Conservation (phyloP, 2,888 invertebrate species). For the Tenthredo amoena region DNA sequence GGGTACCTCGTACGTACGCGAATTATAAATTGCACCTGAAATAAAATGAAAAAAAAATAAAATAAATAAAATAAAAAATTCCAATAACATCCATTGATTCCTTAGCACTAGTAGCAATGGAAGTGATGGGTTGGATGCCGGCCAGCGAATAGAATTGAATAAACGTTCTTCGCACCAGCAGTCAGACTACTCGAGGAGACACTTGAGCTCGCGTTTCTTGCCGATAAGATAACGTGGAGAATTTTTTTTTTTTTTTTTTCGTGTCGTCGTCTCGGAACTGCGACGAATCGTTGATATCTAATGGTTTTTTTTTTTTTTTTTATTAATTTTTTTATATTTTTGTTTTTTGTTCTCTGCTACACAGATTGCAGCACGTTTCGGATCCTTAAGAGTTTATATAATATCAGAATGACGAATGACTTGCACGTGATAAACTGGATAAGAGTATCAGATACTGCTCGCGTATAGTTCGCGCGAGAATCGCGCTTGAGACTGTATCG, state of each 20-base stretch:
- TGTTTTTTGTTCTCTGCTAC: not conserved
- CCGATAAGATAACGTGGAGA: slow-evolving; percentile 27
- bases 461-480: not conserved
- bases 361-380: not conserved
- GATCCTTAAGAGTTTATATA: not conserved
- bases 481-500: not conserved
- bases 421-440: slow-evolving; percentile 4
- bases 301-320: not conserved
- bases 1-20: too few species aligned
- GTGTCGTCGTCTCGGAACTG: not conserved
- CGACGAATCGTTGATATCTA: not conserved
- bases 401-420: slow-evolving; percentile 12
- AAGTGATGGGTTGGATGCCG: slow-evolving; percentile 42
- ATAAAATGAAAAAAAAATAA: not conserved
- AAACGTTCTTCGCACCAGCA: slow-evolving; percentile 38
- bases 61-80: not conserved
- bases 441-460: not conserved
- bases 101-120: not conserved
- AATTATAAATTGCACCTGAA: not conserved
- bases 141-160: slow-evolving; percentile 38
- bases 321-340: not conserved
- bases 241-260: slow-evolving; percentile 6
- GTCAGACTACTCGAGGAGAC: slow-evolving; percentile 3
- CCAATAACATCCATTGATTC: not conserved
- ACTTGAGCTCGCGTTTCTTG: slow-evolving; percentile 11